Evolutionary conservation across 2,888 invertebrate genomes (phyloP).

Genomic region (Griposia aprilina): DNA sequence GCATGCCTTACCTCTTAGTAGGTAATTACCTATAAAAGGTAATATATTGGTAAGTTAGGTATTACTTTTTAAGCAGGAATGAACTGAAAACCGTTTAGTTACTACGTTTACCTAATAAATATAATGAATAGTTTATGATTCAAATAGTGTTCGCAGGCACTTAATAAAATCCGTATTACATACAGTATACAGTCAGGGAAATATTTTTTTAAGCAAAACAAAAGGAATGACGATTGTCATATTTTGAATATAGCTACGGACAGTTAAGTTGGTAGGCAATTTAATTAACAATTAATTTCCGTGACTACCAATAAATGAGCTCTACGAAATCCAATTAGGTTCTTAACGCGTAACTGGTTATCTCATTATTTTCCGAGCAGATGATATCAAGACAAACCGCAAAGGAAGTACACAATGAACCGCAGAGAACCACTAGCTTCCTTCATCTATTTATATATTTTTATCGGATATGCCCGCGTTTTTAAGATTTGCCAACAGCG

Average conservation of each 20-base stretch:
- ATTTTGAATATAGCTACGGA: background rate
- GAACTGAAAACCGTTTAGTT: no score
- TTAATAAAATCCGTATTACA: background rate
- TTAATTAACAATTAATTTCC: background rate
- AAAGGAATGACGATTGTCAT: background rate
- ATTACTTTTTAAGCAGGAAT: no score
- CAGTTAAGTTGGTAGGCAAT: background rate
- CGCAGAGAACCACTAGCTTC: constrained; percentile 24
- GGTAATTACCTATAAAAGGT: no score
- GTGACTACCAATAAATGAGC: background rate
- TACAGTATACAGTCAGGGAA: no score
- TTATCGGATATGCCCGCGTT: no score
- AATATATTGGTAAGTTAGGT: no score
- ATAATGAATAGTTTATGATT: background rate
- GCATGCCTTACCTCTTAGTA: no score
- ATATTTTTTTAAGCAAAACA: background rate
- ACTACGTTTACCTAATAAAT: background rate
- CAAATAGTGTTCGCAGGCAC: background rate
- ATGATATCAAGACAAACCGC: constrained; percentile 31
- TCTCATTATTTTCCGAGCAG: constrained; percentile 28
- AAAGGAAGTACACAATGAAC: constrained; percentile 20
- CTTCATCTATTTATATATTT: constrained; percentile 19
- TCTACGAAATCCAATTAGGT: background rate
- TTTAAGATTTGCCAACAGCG: constrained; percentile 5
- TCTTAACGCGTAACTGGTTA: background rate